Evolutionary conservation across 2,888 invertebrate species (phyloP).

Genomic region (Tetropium fuscum): DNA sequence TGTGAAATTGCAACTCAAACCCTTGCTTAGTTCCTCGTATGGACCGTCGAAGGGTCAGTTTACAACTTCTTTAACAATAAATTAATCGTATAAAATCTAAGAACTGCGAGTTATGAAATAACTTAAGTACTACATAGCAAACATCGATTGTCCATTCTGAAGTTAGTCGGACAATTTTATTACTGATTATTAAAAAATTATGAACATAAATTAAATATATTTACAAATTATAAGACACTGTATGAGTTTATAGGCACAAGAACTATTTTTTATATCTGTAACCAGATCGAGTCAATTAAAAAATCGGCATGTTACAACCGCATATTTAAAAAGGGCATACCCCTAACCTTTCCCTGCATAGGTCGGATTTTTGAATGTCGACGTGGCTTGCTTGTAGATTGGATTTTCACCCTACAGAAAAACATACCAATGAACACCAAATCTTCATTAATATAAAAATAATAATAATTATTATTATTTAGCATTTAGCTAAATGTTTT

Average conservation of each 20-base stretch:
- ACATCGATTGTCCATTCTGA: not conserved
- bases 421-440: too few relatives aligned
- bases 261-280: not conserved
- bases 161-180: too few relatives aligned
- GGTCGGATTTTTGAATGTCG: constrained; percentile 99
- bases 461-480: not conserved
- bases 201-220: not conserved
- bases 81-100: too few relatives aligned
- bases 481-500: too few relatives aligned
- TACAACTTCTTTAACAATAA: too few relatives aligned
- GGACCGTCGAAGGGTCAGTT: too few relatives aligned
- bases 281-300: not conserved
- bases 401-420: constrained; percentile 95
- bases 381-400: constrained; percentile 99
- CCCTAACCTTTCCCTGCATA: constrained; percentile 79
- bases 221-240: constrained; percentile 3
- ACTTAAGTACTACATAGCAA: not conserved
- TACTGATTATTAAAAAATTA: constrained; percentile 2
- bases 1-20: too few relatives aligned
- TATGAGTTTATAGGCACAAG: not conserved
- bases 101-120: too few relatives aligned
- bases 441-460: constrained; percentile 11
- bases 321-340: too few relatives aligned
- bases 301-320: too few relatives aligned
- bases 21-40: too few relatives aligned